Conservation (phyloP, 2,888 invertebrate species). For the Apodemia hepburni region DNA sequence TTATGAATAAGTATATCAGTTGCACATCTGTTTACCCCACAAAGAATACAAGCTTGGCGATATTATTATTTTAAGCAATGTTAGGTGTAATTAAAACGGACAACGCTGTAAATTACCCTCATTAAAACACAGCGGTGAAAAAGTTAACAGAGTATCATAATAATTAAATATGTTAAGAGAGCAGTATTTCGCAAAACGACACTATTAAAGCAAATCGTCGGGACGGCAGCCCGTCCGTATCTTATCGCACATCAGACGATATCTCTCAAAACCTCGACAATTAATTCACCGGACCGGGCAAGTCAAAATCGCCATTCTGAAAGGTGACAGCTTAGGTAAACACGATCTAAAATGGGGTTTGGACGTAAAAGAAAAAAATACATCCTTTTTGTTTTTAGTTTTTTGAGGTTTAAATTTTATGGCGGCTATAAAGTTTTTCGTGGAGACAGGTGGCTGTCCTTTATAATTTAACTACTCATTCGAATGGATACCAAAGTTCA, state of each 20-base stretch:
- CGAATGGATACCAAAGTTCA: slow-evolving; percentile 49
- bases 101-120: slow-evolving; percentile 20
- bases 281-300: slow-evolving; percentile 68
- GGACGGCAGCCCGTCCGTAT: slow-evolving; percentile 52
- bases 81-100: slow-evolving; percentile 10
- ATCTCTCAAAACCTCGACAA: slow-evolving; percentile 70
- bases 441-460: slow-evolving; percentile 79
- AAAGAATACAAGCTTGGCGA: too few relatives aligned
- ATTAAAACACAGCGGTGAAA: slow-evolving; percentile 27
- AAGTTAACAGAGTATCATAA: slow-evolving; percentile 45
- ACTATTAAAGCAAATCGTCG: slow-evolving; percentile 60
- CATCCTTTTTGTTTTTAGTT: slow-evolving; percentile 63
- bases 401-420: slow-evolving; percentile 78
- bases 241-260: slow-evolving; percentile 70
- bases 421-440: slow-evolving; percentile 76
- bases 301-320: slow-evolving; percentile 77
- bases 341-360: slow-evolving; percentile 73
- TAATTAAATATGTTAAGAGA: slow-evolving; percentile 52
- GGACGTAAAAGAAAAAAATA: slow-evolving; percentile 62
- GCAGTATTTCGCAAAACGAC: slow-evolving; percentile 48
- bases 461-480: slow-evolving; percentile 68
- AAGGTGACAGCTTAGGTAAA: slow-evolving; percentile 79
- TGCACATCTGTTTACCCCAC: too few relatives aligned
- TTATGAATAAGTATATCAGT: too few relatives aligned
- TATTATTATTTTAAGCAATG: not conserved